Base-by-base conservation (phyloP, 2,797 vertebrate genomes). In the Myripristis murdjan region DNA sequence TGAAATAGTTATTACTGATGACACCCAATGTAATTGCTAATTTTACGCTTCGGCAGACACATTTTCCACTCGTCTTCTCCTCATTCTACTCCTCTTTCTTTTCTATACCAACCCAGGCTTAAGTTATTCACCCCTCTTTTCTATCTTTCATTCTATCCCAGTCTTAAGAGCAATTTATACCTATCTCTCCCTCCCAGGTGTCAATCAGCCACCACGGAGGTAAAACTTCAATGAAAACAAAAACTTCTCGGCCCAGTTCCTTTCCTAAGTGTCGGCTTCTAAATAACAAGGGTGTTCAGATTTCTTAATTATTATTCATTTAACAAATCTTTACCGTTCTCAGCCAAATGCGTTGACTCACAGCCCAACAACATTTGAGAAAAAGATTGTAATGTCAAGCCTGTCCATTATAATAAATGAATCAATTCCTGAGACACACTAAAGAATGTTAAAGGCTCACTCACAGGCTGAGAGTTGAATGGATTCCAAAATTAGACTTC, bases 1-100 rank as follows among this genome's bases (percentile, higher is more conserved):
- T 97, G 95, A 97, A 98, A 97, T 95, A 96, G 95, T 97, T 97
- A 98, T 98, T 97, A 98, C 96, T 94, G 96, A 97, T 97, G 96
- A 96, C 97, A 97, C 82, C 14, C 94, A 95, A 95, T 93, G 96
- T 97, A 98, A 99, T 98, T 97, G 96, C 95, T 98, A 96, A 98
- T 98, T 98, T 98, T 98, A 96, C 96, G 95, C 96, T 94, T 93
- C 93, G 93, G 91, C 92, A 89, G 91, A 86, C 96, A 95, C 96
- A 97, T 97, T 97, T 98, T 98, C 96, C 95, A 86, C 92, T 91
- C 79, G 70, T 92, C 87, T 89, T 90, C 84, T 86, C 70, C 73
- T 85, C 82, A 73, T 87, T 92, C 92, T 87, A 46, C 80, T 79
- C 75, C 81, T 86, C 84, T 89, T 90, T 90, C 83, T 90, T 84